These are phyloP conservation scores for Alviniconcha marisindica DNA, from an alignment of 1,140 invertebrate genomes.

Conservation along the genomic window DNA sequence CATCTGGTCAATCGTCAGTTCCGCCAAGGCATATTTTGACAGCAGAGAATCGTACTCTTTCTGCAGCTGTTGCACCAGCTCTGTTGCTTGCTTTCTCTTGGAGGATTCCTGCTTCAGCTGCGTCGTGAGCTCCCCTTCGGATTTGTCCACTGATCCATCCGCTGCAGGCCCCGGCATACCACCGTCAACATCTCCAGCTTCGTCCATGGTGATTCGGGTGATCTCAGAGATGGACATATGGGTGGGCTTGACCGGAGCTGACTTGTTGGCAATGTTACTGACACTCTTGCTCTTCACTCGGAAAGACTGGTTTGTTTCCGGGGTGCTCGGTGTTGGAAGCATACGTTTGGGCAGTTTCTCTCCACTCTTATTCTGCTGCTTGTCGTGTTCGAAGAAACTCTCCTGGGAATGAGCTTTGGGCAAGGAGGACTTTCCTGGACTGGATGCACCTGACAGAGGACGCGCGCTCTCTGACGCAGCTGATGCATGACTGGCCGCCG, in stretches of 20 bases:
- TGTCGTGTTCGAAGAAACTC: conserved; percentile 59
- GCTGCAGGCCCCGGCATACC: background rate
- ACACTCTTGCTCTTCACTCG: conserved; percentile 67
- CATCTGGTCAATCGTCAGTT: conserved; percentile 75
- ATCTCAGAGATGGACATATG: conserved; percentile 63
- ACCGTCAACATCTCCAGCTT: conserved; percentile 52
- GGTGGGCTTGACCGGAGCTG: conserved; percentile 66
- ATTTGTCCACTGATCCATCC: conserved; percentile 44
- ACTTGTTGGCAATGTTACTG: conserved; percentile 52
- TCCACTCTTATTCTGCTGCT: conserved; percentile 18
- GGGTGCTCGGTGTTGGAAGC: conserved; percentile 58
- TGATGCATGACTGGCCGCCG: conserved; percentile 59
- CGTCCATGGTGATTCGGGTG: conserved; percentile 47
- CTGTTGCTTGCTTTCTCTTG: conserved; percentile 69
- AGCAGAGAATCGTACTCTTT: conserved; percentile 72
- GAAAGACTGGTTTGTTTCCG: conserved; percentile 55
- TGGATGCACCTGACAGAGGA: background rate
- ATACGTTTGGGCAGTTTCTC: conserved; percentile 58
- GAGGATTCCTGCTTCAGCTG: conserved; percentile 68
- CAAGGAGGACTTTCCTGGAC: conserved; percentile 36
- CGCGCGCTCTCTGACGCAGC: conserved; percentile 54
- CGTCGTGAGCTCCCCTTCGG: conserved; percentile 60
- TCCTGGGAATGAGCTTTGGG: conserved; percentile 64
- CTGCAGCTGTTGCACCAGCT: conserved; percentile 73
- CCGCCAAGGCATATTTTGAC: conserved; percentile 75